Evolutionary conservation across 92 coral and sea anemone species (phyloP).

Genomic region (Blastomussa wellsi): DNA sequence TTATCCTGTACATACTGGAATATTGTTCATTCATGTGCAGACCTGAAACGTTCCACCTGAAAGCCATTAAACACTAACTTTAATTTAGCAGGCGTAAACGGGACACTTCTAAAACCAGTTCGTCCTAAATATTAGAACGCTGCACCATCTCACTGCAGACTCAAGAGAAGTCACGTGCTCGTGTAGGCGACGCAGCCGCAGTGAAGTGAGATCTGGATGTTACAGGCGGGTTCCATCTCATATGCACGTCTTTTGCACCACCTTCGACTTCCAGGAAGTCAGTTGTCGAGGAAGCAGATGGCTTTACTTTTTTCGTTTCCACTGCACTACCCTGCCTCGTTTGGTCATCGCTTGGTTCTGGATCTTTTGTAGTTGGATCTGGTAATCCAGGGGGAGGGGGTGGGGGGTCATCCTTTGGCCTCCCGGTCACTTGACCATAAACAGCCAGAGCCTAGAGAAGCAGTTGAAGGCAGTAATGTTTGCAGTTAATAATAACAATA

Average conservation of each 20-base stretch:
- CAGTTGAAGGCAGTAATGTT: not conserved
- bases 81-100: not conserved
- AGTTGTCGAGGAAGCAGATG: not conserved
- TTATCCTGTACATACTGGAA: not conserved
- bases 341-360: slow-evolving; percentile 16
- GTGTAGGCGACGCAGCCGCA: slow-evolving; percentile 86
- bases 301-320: not conserved
- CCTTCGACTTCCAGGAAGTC: slow-evolving; percentile 39
- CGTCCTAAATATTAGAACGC: not conserved
- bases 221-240: slow-evolving; percentile 43
- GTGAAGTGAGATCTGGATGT: slow-evolving; percentile 74
- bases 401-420: slow-evolving; percentile 27
- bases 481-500: no score
- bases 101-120: not conserved
- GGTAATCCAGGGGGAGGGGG: slow-evolving; percentile 31
- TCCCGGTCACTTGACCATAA: slow-evolving; percentile 80
- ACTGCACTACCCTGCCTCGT: slow-evolving; percentile 25
- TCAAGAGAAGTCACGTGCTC: slow-evolving; percentile 71
- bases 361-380: slow-evolving; percentile 44
- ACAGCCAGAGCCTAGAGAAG: slow-evolving; percentile 88
- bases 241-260: slow-evolving; percentile 37
- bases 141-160: not conserved
- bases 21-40: not conserved
- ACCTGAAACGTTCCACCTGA: not conserved
- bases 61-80: not conserved